Conservation (phyloP, 30 jellyfish, hydroid and myxozoan genomes). For the Cassiopea andromeda region DNA sequence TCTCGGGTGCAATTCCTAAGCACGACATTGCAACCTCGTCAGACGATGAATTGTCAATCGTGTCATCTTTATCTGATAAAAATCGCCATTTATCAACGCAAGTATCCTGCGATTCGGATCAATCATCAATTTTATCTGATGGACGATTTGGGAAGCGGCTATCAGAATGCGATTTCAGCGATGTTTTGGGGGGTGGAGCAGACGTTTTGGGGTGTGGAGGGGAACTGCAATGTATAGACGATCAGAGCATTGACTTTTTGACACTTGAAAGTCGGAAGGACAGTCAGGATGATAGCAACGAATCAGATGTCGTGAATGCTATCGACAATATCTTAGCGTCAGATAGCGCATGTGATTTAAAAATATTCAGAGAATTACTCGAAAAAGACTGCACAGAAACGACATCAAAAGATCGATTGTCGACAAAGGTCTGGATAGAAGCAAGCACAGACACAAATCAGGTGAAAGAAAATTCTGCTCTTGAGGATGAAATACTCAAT, state of each 20-base stretch:
- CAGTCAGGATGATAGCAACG: neutral
- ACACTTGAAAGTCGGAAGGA: neutral
- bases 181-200: neutral
- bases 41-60: neutral
- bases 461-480: neutral
- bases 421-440: conserved; percentile 15
- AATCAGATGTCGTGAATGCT: conserved; percentile 5
- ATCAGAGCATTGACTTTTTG: neutral
- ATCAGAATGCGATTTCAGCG: conserved; percentile 5
- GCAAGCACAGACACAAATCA: conserved; percentile 38
- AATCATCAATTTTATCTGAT: conserved; percentile 43
- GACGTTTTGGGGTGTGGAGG: neutral
- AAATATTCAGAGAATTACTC: conserved; percentile 32
- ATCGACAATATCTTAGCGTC: conserved; percentile 33
- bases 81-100: conserved; percentile 32
- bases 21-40: neutral
- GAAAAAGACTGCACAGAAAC: conserved; percentile 12
- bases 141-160: conserved; percentile 1
- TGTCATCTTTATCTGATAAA: conserved; percentile 5
- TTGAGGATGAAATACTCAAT: neutral
- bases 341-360: conserved; percentile 28
- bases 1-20: neutral
- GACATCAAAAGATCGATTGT: neutral
- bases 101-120: conserved; percentile 59
- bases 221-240: neutral